Evolutionary conservation across 1,140 invertebrate genomes (phyloP).

Genomic region (Eueides isabella): DNA sequence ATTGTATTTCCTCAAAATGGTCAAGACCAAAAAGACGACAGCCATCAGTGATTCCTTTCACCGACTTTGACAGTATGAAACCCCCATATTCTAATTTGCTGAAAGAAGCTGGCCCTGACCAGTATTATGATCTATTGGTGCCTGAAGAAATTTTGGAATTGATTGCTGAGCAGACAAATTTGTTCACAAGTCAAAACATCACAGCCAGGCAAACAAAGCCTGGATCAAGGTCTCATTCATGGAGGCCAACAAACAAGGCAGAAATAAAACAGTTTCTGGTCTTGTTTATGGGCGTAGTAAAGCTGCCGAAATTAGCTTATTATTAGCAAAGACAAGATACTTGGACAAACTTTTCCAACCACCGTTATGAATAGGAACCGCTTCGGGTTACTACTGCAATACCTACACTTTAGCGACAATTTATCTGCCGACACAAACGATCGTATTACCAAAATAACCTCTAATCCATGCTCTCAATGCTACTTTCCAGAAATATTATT

Average conservation of each 20-base stretch:
- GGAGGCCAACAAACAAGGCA: constrained; percentile 55
- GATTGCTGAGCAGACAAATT: constrained; percentile 55
- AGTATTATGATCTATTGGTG: constrained; percentile 52
- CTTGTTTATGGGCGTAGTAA: constrained; percentile 55
- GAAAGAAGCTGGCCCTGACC: constrained; percentile 49
- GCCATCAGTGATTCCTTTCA: constrained; percentile 54
- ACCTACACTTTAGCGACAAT: constrained; percentile 35
- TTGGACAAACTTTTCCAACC: constrained; percentile 54
- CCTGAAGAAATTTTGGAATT: constrained; percentile 55
- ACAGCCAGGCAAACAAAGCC: constrained; percentile 53
- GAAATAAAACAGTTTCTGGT: constrained; percentile 56
- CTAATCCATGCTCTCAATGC: constrained; percentile 50
- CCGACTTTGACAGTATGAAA: constrained; percentile 50
- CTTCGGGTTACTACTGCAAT: constrained; percentile 19
- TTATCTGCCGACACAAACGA: constrained; percentile 48
- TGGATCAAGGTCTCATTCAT: constrained; percentile 52
- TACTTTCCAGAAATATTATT: constrained; percentile 61
- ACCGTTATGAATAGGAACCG: constrained; percentile 52
- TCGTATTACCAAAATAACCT: constrained; percentile 48
- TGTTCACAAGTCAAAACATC: neutral
- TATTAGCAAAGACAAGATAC: constrained; percentile 54
- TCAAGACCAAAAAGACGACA: constrained; percentile 52
- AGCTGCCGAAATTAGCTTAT: constrained; percentile 54
- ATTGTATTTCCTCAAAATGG: constrained; percentile 54
- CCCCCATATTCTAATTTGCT: constrained; percentile 50